Conservation (phyloP, 1,140 invertebrate species). For the Megalopta genalis region DNA sequence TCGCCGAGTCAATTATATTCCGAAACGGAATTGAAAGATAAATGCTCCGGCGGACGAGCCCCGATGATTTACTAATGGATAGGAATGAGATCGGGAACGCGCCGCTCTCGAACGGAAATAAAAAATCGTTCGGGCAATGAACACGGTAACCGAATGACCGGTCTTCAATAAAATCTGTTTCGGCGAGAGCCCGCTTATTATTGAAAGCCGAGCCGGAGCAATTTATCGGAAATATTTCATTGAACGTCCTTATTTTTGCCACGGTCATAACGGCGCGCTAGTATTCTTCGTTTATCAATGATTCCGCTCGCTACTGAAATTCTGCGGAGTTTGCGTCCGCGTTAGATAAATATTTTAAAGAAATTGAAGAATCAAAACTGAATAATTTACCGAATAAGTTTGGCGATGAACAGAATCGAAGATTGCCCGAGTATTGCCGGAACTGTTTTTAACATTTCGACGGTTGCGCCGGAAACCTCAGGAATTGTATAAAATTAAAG, state of each 20-base stretch:
- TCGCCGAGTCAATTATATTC: slow-evolving; percentile 49
- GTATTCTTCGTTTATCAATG: neutral
- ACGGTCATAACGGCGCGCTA: neutral
- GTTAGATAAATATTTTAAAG: too few species aligned
- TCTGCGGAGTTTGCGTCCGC: neutral
- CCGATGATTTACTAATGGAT: slow-evolving; percentile 17
- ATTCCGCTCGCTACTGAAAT: neutral
- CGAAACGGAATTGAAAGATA: slow-evolving; percentile 38
- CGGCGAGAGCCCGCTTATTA: slow-evolving; percentile 16
- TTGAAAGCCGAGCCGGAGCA: slow-evolving; percentile 5
- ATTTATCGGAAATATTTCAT: slow-evolving; percentile 12
- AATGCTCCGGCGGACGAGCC: slow-evolving; percentile 9
- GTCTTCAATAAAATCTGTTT: slow-evolving; percentile 18
- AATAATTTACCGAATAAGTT: too few species aligned
- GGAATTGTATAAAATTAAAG: too few species aligned
- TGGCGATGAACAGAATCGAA: too few species aligned
- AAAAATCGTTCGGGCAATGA: slow-evolving; percentile 43
- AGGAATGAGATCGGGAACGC: neutral
- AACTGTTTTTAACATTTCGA: too few species aligned
- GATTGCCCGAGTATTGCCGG: too few species aligned
- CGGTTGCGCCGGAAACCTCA: too few species aligned
- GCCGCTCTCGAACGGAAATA: neutral
- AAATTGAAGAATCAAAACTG: too few species aligned
- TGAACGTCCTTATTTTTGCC: neutral
- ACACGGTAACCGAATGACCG: slow-evolving; percentile 28